These are phyloP conservation scores for Orchesella cincta DNA, from an alignment of 1,140 invertebrate genomes.

Conservation along the genomic window DNA sequence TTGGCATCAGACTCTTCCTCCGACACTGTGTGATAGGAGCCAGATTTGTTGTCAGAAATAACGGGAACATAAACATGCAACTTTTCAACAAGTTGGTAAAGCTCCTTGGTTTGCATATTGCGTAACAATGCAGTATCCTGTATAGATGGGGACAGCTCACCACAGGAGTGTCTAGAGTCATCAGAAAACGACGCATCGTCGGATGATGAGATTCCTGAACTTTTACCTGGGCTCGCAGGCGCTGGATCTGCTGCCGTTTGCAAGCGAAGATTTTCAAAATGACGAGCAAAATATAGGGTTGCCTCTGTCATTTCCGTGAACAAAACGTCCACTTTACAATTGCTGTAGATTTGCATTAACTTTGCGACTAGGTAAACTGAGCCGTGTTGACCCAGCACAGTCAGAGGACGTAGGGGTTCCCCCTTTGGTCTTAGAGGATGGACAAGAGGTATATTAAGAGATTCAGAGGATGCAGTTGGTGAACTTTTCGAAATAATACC, in stretches of 20 bases:
- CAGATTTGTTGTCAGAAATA: slow-evolving; percentile 39
- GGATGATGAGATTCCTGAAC: slow-evolving; percentile 14
- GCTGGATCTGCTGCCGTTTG: neutral
- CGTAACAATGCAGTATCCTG: no score
- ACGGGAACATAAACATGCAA: slow-evolving; percentile 21
- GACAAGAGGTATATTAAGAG: slow-evolving; percentile 39
- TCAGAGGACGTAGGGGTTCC: slow-evolving; percentile 47
- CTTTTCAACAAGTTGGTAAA: slow-evolving; percentile 35
- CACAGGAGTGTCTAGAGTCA: no score
- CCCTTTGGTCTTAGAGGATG: slow-evolving; percentile 47
- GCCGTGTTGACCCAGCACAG: slow-evolving; percentile 42
- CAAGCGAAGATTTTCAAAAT: neutral
- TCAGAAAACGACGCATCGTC: neutral
- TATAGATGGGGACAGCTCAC: no score
- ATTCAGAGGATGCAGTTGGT: neutral
- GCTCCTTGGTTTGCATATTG: neutral
- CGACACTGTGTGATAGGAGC: slow-evolving; percentile 42
- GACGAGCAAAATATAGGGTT: slow-evolving; percentile 10
- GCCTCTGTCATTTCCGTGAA: slow-evolving; percentile 43
- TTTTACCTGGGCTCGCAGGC: neutral
- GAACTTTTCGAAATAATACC: neutral
- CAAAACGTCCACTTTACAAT: slow-evolving; percentile 40
- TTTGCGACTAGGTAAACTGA: slow-evolving; percentile 39
- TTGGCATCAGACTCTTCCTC: slow-evolving; percentile 45
- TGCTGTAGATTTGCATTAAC: slow-evolving; percentile 32